Evolutionary conservation across 2,888 invertebrate genomes (phyloP).

Genomic region (Drosophila greeni): DNA sequence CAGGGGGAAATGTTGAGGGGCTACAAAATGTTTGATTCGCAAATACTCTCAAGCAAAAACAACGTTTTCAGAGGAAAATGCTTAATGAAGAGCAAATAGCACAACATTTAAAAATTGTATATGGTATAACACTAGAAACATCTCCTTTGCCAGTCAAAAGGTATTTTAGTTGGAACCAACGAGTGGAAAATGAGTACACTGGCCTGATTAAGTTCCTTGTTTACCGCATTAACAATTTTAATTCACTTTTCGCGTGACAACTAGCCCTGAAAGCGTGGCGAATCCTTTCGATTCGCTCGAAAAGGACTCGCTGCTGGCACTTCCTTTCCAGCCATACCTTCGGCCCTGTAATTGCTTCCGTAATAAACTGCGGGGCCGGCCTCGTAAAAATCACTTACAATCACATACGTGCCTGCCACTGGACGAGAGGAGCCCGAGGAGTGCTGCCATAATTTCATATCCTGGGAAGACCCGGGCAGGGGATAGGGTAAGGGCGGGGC

Average conservation of each 20-base stretch:
- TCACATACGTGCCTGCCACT: slow-evolving; percentile 26
- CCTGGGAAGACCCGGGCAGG: not conserved
- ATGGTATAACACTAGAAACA: not conserved
- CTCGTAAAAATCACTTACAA: slow-evolving; percentile 66
- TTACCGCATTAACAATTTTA: slow-evolving; percentile 27
- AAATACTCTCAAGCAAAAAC: not conserved
- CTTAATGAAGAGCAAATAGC: not conserved
- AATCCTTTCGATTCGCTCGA: slow-evolving; percentile 12
- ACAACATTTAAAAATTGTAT: not conserved
- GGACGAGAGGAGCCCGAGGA: slow-evolving; percentile 10
- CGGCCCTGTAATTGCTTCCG: slow-evolving; percentile 49
- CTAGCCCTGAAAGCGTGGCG: slow-evolving; percentile 17
- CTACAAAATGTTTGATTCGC: slow-evolving; percentile 5
- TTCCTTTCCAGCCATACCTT: not conserved
- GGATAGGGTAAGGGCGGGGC: slow-evolving; percentile 1
- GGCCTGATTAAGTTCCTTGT: slow-evolving; percentile 23
- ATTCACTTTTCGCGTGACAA: slow-evolving; percentile 42
- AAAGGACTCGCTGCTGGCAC: slow-evolving; percentile 6
- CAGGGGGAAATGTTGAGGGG: not conserved
- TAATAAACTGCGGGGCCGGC: slow-evolving; percentile 49
- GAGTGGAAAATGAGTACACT: slow-evolving; percentile 6
- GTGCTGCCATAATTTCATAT: slow-evolving; percentile 23
- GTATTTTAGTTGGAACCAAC: not conserved
- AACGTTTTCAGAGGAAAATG: not conserved
- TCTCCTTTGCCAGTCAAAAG: not conserved